Evolutionary conservation across 2,888 invertebrate species (phyloP), one percentile per base, ranked within the genome.

Genomic region (Miltochrista miniata): DNA sequence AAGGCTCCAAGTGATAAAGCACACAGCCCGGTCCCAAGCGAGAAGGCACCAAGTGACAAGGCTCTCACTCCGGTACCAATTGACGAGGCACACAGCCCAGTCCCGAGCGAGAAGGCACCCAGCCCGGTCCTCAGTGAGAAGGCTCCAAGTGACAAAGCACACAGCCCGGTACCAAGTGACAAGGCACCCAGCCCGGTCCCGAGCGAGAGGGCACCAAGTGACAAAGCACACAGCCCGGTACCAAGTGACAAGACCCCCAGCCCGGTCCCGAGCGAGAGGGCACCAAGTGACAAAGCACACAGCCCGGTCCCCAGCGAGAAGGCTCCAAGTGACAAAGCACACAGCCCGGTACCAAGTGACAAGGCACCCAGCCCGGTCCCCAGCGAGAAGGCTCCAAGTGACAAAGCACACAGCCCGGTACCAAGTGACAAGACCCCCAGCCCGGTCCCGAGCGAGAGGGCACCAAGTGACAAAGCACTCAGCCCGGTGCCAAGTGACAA

Each of bases 171-270:
- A 12, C 34, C 14, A 43, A 42, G 13, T 13, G 13, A 33, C 7
- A 45, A 37, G 30, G 14, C 1, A 0, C 30, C 37, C 1, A 33
- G 30, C 24, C 1, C 46, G 37, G 18, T 39, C 31, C 3, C 38
- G 40, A 7, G 31, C 37, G n/a, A n/a, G n/a, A n/a, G n/a, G 4
- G 12, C 33, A n/a, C 29, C 13, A 1, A 47, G 15, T 9, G 51
- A 47, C 0, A 54, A 52, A 34, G 35, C 7, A 13, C 13, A 45
- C 2, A 59, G 42, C 36, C 29, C 12, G 11, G 12, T 11, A 12
- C 14, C 7, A 59, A 0, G 8, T 13, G 53, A 50, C 0, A 64
- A 62, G 10, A 45, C 1, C n/a, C 7, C 0, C 36, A 64, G 50
- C 45, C 43, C 48, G 1, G 12, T 37, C n/a, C n/a, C n/a, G n/a